Conservation (phyloP, 2,113 vertebrate genomes). For the Gracilinanus agilis region DNA sequence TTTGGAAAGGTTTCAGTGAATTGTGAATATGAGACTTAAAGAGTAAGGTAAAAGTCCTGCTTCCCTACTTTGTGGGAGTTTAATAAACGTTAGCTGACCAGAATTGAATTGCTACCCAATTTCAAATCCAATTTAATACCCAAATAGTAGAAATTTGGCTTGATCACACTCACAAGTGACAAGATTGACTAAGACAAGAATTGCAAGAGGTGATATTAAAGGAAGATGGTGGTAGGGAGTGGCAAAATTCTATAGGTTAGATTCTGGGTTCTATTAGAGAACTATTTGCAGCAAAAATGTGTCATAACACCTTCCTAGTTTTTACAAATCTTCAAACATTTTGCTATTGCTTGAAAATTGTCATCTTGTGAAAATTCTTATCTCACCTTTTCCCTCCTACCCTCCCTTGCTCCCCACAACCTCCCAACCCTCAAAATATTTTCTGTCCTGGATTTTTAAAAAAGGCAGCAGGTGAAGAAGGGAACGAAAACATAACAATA, state of each 20-base stretch:
- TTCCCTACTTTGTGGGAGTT: conserved; percentile 56
- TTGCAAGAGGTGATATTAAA: not conserved
- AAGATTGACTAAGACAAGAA: conserved; percentile 63
- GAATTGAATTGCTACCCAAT: conserved; percentile 71
- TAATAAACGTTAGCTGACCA: conserved; percentile 73
- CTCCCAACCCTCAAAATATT: not conserved
- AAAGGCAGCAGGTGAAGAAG: not conserved
- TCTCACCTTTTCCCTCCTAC: conserved; percentile 58
- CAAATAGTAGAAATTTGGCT: conserved; percentile 69
- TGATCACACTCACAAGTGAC: conserved; percentile 70
- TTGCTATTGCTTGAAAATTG: conserved; percentile 71
- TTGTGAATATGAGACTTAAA: conserved; percentile 49
- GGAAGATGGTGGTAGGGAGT: conserved; percentile 30
- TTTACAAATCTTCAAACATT: conserved; percentile 71
- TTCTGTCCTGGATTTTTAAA: conserved; percentile 22
- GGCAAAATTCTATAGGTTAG: conserved; percentile 61
- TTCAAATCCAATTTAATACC: conserved; percentile 77
- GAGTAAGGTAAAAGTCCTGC: conserved; percentile 61
- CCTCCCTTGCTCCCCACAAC: not conserved
- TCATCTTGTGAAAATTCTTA: conserved; percentile 69
- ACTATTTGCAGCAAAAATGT: conserved; percentile 71
- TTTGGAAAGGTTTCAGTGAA: conserved; percentile 49
- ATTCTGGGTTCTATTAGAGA: conserved; percentile 57
- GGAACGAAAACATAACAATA: conserved; percentile 53
- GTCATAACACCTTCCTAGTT: conserved; percentile 74